A percentile compares a stretch with the other conserved stretches of the same genome.
phyloP scores from a whole-genome alignment of 2,888 invertebrate species.

The Drosophila setosimentum region DNA sequence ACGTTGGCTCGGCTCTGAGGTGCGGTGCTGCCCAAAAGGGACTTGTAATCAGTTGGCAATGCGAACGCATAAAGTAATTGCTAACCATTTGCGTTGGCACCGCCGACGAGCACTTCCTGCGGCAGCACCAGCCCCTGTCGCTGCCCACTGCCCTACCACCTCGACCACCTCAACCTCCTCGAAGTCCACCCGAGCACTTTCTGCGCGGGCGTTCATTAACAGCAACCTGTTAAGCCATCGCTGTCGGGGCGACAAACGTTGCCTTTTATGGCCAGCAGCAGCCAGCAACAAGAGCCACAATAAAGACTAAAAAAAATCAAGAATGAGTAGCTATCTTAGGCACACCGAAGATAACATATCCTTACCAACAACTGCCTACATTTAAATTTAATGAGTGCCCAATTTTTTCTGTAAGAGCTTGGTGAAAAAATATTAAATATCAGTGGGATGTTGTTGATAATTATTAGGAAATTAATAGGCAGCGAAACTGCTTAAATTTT shows the following conservation, averaged over 20 bases:
- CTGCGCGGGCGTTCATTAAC: conserved; percentile 78
- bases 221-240: conserved; percentile 77
- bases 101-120: conserved; percentile 55
- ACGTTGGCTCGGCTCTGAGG: conserved; percentile 59
- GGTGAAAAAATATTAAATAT: not conserved
- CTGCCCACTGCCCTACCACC: not conserved
- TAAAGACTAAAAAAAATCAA: conserved; percentile 29
- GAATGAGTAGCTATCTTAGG: not conserved
- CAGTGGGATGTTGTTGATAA: not conserved
- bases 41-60: conserved; percentile 78
- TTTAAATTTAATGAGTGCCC: not conserved
- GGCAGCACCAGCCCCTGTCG: not conserved
- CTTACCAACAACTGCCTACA: not conserved
- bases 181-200: conserved; percentile 1
- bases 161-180: not conserved
- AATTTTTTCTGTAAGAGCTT: not conserved
- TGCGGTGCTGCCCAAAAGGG: conserved; percentile 66
- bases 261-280: conserved; percentile 70
- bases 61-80: conserved; percentile 79
- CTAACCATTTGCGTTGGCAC: conserved; percentile 80
- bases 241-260: conserved; percentile 73
- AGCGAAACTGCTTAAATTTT: not conserved
- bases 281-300: conserved; percentile 26
- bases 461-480: not conserved
- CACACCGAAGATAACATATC: not conserved